phyloP scores from a whole-genome alignment of 2,888 invertebrate genomes.

The Nephrotoma guestfalica region DNA sequence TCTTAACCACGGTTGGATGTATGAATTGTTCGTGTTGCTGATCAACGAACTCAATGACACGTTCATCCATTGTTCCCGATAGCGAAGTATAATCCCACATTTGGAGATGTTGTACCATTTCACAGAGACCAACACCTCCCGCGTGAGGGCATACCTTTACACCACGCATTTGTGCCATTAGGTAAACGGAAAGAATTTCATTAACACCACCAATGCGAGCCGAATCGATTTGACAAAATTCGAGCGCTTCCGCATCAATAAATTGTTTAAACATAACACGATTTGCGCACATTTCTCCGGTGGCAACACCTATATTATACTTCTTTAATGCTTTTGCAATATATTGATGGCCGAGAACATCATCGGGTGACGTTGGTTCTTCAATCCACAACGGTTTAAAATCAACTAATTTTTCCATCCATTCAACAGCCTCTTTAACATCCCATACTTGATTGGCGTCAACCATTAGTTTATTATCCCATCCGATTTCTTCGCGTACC shows the following conservation, averaged over 20 bases:
- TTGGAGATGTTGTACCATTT: slow-evolving; percentile 86
- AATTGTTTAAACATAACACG: slow-evolving; percentile 87
- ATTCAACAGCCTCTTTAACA: slow-evolving; percentile 66
- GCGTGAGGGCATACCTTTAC: slow-evolving; percentile 89
- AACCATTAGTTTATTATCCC: slow-evolving; percentile 63
- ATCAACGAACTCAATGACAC: slow-evolving; percentile 75
- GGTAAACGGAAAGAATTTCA: slow-evolving; percentile 72
- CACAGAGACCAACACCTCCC: slow-evolving; percentile 87
- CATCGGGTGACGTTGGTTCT: slow-evolving; percentile 87
- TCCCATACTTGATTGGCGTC: slow-evolving; percentile 87
- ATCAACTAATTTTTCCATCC: slow-evolving; percentile 64
- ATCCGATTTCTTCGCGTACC: slow-evolving; percentile 62
- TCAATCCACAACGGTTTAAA: slow-evolving; percentile 79
- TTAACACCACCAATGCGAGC: slow-evolving; percentile 79
- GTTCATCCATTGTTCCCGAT: slow-evolving; percentile 51
- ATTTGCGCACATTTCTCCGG: slow-evolving; percentile 87
- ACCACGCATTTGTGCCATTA: slow-evolving; percentile 75
- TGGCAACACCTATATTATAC: slow-evolving; percentile 56
- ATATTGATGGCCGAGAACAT: slow-evolving; percentile 69
- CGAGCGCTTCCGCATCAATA: slow-evolving; percentile 61
- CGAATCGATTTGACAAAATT: slow-evolving; percentile 83
- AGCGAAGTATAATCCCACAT: slow-evolving; percentile 73
- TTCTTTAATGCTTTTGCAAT: slow-evolving; percentile 52
- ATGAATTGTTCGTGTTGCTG: slow-evolving; percentile 83
- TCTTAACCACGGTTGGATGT: slow-evolving; percentile 50